Evolutionary conservation across 1,140 invertebrate species (phyloP), one percentile per base, ranked within the genome.

Genomic region (Caerostris darwini): DNA sequence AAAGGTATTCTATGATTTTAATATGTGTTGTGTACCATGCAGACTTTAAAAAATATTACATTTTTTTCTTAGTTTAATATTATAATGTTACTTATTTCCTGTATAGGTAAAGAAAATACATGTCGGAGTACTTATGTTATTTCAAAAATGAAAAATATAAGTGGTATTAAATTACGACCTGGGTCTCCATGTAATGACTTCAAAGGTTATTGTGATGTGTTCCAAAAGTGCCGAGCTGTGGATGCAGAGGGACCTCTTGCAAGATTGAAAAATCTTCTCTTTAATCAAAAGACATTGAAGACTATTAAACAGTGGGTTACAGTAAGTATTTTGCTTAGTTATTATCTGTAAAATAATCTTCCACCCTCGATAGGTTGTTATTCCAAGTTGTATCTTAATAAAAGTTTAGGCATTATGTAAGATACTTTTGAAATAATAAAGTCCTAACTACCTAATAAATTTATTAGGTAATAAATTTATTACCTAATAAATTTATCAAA

Each of bases 181-280:
- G 97, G 97, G 57, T 96, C 96, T 8, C 99, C 99, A 0, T 99
- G 99, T 96, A 99, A 99, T 96, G 98, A 99, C 96, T 99, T 99
- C 96, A 98, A 98, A 95, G 99, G 99, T 95, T 99, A 99, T 96
- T 99, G 99, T 96, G 99, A 99, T 96, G 99, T 99, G 67, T 99
- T 99, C 96, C 98, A 99, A 96, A 98, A 98, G 95, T 99, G 99
- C 96, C 97, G 99, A 95, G 98, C 98, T 96, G 99, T 99, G 14
- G 99, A 99, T 96, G 99, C 99, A 0, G 99, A 99, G 95, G 99
- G 99, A 67, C 99, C 99, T 34, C 96, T 99, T 94, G 98, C 99
- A 17, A 97, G 99, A 95, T 97, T 99, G 54, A 99, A 99, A 97
- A 99, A 99, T 96, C 97, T 99, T 6, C 97, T 99, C 10, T 98